These are phyloP conservation scores for Diarsia brunnea DNA, from an alignment of 2,888 invertebrate genomes.

Conservation along the genomic window DNA sequence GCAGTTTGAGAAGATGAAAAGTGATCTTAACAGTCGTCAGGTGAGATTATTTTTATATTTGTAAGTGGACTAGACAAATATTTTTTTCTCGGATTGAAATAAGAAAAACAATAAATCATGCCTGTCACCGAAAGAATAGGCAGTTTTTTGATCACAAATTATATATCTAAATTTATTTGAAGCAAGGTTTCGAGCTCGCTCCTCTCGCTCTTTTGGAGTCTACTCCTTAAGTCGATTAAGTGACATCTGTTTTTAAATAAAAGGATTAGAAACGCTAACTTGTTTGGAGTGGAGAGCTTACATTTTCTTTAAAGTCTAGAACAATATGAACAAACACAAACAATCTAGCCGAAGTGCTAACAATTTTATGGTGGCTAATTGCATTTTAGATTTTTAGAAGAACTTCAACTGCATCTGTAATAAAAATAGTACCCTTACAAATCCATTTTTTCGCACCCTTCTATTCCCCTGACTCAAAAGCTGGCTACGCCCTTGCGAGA, in stretches of 20 bases:
- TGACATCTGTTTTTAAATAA: not conserved
- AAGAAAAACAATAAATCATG: not conserved
- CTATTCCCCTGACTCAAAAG: not conserved
- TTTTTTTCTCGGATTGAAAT: not conserved
- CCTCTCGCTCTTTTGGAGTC: not conserved
- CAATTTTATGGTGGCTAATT: not conserved
- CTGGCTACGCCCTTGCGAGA: not conserved
- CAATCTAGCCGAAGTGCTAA: not conserved
- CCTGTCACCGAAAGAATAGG: not conserved
- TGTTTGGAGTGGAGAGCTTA: too few relatives aligned
- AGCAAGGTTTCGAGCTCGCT: not conserved
- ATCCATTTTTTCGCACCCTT: not conserved
- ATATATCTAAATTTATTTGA: not conserved
- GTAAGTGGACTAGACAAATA: not conserved
- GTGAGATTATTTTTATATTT: conserved; percentile 63
- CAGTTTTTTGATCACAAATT: not conserved
- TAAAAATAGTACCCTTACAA: not conserved
- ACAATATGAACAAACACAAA: not conserved
- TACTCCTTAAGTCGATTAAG: not conserved
- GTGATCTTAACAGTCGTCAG: conserved; percentile 81
- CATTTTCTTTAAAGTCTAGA: too few relatives aligned
- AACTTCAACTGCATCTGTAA: not conserved
- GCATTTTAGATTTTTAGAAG: not conserved
- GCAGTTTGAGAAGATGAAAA: conserved; percentile 81
- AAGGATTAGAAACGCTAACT: too few relatives aligned